Evolutionary conservation across 2,888 invertebrate genomes (phyloP).

Genomic region (Argyra leucocephala): DNA sequence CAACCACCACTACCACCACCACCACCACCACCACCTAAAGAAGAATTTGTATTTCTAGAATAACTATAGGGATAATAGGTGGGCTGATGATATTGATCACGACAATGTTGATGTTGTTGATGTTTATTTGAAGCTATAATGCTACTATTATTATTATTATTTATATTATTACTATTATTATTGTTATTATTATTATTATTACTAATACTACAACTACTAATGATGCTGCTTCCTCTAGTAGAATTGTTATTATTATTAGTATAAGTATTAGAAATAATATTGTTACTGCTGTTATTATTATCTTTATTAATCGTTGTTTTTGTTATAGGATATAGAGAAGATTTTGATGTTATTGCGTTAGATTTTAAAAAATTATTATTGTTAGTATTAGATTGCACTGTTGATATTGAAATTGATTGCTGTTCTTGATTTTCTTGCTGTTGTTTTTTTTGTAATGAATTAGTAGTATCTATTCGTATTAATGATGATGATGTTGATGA

Average conservation of each 20-base stretch:
- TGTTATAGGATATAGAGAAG: background rate
- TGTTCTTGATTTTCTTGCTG: background rate
- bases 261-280: background rate
- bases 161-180: background rate
- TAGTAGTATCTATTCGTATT: constrained; percentile 3
- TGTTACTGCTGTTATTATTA: background rate
- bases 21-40: background rate
- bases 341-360: too few species aligned
- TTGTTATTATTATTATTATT: background rate
- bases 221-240: too few species aligned
- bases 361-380: background rate
- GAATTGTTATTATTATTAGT: background rate
- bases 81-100: background rate
- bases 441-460: background rate
- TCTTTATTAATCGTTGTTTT: background rate
- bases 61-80: background rate
- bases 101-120: background rate
- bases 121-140: background rate
- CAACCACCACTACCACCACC: background rate
- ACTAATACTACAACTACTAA: background rate
- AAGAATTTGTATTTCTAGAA: background rate
- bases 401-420: background rate
- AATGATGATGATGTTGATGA: constrained; percentile 15
- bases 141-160: background rate
- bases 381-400: background rate